phyloP scores from a whole-genome alignment of 2,888 invertebrate species.

The Pseudoips prasinana region DNA sequence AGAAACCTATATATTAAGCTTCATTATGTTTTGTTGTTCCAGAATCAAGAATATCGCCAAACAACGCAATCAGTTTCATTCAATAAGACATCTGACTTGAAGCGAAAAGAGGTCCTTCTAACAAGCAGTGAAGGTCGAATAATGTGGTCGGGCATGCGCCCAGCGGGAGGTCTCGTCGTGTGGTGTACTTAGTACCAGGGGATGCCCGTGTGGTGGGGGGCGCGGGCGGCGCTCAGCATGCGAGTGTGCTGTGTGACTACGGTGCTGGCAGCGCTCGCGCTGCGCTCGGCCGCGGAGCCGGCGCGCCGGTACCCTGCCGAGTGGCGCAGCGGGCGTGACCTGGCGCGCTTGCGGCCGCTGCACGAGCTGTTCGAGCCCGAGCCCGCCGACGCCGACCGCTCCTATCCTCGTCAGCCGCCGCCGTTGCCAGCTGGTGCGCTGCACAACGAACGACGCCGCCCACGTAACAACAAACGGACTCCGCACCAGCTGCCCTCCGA shows the following conservation, averaged over 20 bases:
- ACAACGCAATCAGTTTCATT: constrained; percentile 8
- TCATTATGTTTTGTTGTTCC: constrained; percentile 38
- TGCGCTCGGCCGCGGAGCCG: constrained; percentile 65
- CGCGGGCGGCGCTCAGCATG: constrained; percentile 63
- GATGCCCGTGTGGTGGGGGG: constrained; percentile 66
- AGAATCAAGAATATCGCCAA: constrained; percentile 24
- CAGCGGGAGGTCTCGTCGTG: constrained; percentile 55
- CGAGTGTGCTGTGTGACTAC: constrained; percentile 69
- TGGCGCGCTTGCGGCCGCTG: constrained; percentile 58
- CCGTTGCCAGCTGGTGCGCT: constrained; percentile 51
- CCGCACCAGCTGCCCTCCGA: constrained; percentile 74
- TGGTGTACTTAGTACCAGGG: constrained; percentile 69
- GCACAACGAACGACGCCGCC: constrained; percentile 62
- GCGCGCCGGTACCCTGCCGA: constrained; percentile 63
- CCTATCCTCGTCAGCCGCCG: constrained; percentile 44
- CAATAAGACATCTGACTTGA: constrained; percentile 31
- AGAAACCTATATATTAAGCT: constrained; percentile 2
- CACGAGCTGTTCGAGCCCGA: constrained; percentile 70
- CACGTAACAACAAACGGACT: constrained; percentile 60
- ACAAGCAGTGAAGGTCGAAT: constrained; percentile 46
- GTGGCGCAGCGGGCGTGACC: constrained; percentile 57
- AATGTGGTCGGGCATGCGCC: constrained; percentile 74
- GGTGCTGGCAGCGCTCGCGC: constrained; percentile 69
- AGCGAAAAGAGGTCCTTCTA: constrained; percentile 32
- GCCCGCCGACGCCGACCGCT: constrained; percentile 32